Base-by-base conservation (phyloP, 2,113 vertebrate species). In the Dasyprocta punctata region DNA sequence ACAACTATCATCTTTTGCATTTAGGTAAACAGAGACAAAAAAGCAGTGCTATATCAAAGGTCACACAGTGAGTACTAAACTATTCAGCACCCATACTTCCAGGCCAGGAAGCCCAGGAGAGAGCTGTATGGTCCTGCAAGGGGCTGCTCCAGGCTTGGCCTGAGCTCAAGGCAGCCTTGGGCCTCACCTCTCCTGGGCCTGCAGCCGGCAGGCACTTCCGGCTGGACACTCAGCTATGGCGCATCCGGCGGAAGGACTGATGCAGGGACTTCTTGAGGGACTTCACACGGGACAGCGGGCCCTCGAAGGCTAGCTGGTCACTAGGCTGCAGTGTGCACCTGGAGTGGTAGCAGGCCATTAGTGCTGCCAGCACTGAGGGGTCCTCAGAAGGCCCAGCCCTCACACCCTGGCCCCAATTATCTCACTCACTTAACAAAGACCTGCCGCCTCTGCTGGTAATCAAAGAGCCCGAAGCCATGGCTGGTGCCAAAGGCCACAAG, bases 221-320 rank as follows among this genome's bases (percentile, higher is more conserved):
- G 47, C 99, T 98, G 12, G 99, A 99, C 4, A 99, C 99, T 0
- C 99, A 97, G 98, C 99, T 99, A 60, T 99, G 99, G 38, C 99
- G 98, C 80, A 99, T 99, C 94, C 99, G 98, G 75, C 99, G 99
- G 98, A 99, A 99, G 0, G 99, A 99, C 65, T 99, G 99, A 7
- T 99, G 99, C 30, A 99, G 99, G 44, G 99, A 99, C 97, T 99
- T 99, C 98, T 99, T 99, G 71, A 99, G 99, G 95, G 99, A 99
- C 97, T 99, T 99, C 19, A 99, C 99, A 0, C 99, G 98, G 65
- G 99, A 99, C 89, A 99, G 98, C 0, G 99, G 99, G 12, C 99
- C 99, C 96, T 99, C 99, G 97, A 99, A 96, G 54, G 99, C 99
- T n/a, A 99, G 67, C 49, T 99, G 99, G 97, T 99, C 99, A 86